Conservation (phyloP, 2,113 vertebrate species). For the Aptenodytes patagonicus region DNA sequence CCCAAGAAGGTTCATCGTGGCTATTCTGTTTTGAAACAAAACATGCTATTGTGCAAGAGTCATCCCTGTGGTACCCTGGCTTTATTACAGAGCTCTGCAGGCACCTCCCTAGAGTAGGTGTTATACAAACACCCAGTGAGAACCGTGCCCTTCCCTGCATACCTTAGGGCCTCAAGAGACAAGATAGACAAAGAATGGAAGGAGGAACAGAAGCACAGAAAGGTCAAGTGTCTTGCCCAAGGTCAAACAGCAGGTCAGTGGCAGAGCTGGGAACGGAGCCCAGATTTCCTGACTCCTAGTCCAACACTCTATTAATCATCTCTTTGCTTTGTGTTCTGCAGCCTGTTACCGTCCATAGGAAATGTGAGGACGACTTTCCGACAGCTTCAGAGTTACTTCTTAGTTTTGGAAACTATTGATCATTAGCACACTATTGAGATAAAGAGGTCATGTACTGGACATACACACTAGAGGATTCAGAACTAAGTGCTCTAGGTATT, state of each 20-base stretch:
- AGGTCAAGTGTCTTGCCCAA: conserved; percentile 50
- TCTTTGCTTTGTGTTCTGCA: conserved; percentile 32
- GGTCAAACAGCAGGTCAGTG: conserved; percentile 59
- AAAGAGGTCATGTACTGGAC: not conserved
- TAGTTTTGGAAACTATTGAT: conserved; percentile 52
- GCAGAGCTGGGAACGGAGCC: conserved; percentile 37
- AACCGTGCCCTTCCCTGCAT: not conserved
- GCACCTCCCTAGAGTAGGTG: conserved; percentile 21
- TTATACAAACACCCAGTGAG: conserved; percentile 18
- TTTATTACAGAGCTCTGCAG: not conserved
- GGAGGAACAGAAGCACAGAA: conserved; percentile 58
- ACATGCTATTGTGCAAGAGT: not conserved
- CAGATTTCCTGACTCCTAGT: conserved; percentile 32
- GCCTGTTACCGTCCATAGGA: conserved; percentile 47
- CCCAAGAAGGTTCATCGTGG: not conserved
- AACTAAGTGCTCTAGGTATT: not conserved
- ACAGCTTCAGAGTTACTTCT: conserved; percentile 19
- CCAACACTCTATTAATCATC: conserved; percentile 31
- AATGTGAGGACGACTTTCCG: conserved; percentile 26
- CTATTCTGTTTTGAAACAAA: not conserved
- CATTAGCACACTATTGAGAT: not conserved
- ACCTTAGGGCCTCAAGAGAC: conserved; percentile 35
- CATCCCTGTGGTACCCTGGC: not conserved
- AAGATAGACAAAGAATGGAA: conserved; percentile 44
- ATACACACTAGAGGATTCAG: not conserved